Base-by-base conservation (phyloP, 2,888 invertebrate genomes). In the Lamproptera curius region DNA sequence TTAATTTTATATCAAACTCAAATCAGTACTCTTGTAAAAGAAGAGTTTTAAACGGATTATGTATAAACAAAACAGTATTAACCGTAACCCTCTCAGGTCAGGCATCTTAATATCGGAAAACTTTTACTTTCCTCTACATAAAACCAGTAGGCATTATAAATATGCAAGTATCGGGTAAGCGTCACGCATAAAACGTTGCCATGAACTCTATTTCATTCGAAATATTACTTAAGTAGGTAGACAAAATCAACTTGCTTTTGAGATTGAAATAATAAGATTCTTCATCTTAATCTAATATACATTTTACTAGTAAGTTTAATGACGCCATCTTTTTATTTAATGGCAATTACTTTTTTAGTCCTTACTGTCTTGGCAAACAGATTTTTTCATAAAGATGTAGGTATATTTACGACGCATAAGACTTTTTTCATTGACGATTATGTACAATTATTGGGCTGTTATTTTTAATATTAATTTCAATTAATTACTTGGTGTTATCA, bases 161-260 rank as follows among this genome's bases (percentile, higher is more conserved):
- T 85, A 86, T 86, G 85, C 84, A 81, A 75, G 74, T 84, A 85
- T 82, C 84, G 83, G 78, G 85, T 83, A 83, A 81, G 84, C 84
- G 80, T 82, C 79, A 75, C 76, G 81, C 76, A 81, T 82, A 84
- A 83, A 84, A 78, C 76, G 77, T 70, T 70, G 67, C 80, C 83
- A 76, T 83, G 84, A 85, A 83, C 83, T 76, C 75, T 81, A 79
- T 81, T 81, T 79, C 82, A 67, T 65, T 72, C 72, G 77, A 80
- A 74, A 69, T 64, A 8, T 23, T 23, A 8, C 4, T 8, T 4
- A 8, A 4, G 5, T 8, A 23, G 23, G 4, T 23, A 23, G 8
- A 23, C 4, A 23, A 23, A 23, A 23, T 23, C 5, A 23, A 23
- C 4, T 23, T 4, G n/a, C n/a, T n/a, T 23, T 23, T 23, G 8